These are phyloP conservation scores for Sialia sialis DNA, from an alignment of 2,113 vertebrate genomes.

Conservation along the genomic window DNA sequence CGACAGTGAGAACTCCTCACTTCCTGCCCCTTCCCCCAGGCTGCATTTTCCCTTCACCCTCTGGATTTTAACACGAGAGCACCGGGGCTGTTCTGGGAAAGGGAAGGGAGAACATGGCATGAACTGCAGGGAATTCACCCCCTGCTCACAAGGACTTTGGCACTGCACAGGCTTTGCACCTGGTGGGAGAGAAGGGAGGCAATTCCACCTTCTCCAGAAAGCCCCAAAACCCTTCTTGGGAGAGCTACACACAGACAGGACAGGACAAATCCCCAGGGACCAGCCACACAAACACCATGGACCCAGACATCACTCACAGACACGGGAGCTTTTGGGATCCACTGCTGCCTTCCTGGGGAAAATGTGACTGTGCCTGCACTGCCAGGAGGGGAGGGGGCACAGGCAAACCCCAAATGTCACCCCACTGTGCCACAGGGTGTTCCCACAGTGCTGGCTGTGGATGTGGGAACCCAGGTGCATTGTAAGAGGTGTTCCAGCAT, in stretches of 20 bases:
- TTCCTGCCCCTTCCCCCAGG: not conserved
- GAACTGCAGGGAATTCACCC: not conserved
- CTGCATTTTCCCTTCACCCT: fast-evolving
- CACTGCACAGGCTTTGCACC: not conserved
- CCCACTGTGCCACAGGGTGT: fast-evolving
- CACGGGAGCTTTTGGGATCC: not conserved
- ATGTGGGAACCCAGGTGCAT: fast-evolving
- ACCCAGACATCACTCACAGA: fast-evolving
- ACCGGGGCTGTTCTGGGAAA: not conserved
- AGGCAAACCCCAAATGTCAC: not conserved
- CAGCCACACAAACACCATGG: fast-evolving
- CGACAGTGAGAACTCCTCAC: fast-evolving
- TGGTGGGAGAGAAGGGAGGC: not conserved
- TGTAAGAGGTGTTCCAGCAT: not conserved
- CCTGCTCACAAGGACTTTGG: not conserved
- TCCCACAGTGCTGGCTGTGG: fast-evolving
- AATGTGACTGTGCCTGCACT: not conserved
- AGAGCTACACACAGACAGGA: not conserved
- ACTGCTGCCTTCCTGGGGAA: not conserved
- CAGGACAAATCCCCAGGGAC: fast-evolving
- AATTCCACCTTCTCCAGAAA: not conserved
- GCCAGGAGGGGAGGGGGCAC: not conserved
- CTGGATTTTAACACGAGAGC: fast-evolving
- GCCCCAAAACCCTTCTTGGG: not conserved
- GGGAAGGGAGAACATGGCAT: not conserved